Base-by-base conservation (phyloP, 2,888 invertebrate species). In the Dichetophora obliterata region DNA sequence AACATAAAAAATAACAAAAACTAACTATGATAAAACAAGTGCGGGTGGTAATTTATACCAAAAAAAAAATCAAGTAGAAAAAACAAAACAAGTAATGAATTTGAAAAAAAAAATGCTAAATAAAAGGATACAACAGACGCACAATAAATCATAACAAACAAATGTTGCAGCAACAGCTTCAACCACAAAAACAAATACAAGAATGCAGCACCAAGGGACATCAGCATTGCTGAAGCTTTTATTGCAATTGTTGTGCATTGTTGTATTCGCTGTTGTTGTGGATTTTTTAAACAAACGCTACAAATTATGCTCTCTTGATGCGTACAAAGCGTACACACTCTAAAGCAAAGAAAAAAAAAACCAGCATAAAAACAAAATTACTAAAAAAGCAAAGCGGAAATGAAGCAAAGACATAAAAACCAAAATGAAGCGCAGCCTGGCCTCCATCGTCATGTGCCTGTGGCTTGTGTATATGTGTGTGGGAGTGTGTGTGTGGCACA, bases 141-240 rank as follows among this genome's bases (percentile, higher is more conserved):
- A 75, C 75, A 66, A 66, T 68, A 66, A 75, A 75, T 54, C 65
- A 37, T 66, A 54, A 75, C 43, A 59, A n/a, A 61, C 6, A 59
- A 72, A 22, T 27, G 16, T 11, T 48, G 43, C 59, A 72, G 16
- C 11, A 34, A 43, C 65, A 63, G 63, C 19, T 8, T 14, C 37
- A 19, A 72, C 43, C 61, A 63, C 16, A 48, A 24, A 9, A 9
- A 11, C 24, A 37, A 48, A n/a, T 16, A 50, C 24, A 61, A n/a
- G 2, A 24, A 19, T 50, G 24, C 34, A 19, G 68, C 48, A 22
- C 54, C n/a, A 54, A 19, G 22, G 22, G n/a, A 22, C 54, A 54
- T 19, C n/a, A 19, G 5, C 3, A 54, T 34, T 16, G 31, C 63
- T 34, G 3, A 31, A 27, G 31, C 6, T 65, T 16, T 37, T 66